Percentiles rank a stretch among this genome's conserved stretches.
Evolutionary conservation across 2,797 vertebrate genomes (phyloP).

Genomic region (Enteromius paludinosus): DNA sequence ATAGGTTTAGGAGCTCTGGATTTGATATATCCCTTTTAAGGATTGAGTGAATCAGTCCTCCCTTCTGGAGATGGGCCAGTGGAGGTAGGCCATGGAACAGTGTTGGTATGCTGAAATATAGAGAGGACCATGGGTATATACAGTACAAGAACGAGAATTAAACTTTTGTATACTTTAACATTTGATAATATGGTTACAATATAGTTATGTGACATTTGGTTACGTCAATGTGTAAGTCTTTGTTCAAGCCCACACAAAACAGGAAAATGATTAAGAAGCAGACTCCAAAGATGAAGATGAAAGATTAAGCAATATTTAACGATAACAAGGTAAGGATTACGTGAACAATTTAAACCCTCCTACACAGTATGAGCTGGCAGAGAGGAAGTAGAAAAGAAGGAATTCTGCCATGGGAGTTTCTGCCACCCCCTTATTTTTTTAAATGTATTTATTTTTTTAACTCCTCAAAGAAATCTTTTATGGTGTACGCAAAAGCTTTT

Average conservation of each 20-base stretch:
- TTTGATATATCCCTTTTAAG: constrained; percentile 49
- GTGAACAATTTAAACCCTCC: not conserved
- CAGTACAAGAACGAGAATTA: not conserved
- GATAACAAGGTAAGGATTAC: not conserved
- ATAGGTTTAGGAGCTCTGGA: constrained; percentile 51
- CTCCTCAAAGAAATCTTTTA: not conserved
- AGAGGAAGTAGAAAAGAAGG: not conserved
- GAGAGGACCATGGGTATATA: not conserved
- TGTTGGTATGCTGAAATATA: constrained; percentile 59
- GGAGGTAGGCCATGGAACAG: constrained; percentile 17
- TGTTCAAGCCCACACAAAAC: not conserved
- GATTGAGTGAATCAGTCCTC: constrained; percentile 37
- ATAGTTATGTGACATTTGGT: not conserved
- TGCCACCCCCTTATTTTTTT: not conserved
- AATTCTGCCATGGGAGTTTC: not conserved
- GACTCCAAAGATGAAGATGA: not conserved
- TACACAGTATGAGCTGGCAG: not conserved
- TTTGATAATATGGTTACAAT: not conserved
- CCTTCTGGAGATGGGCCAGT: constrained; percentile 50
- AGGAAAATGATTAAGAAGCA: not conserved
- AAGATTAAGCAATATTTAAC: not conserved
- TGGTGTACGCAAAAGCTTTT: not conserved
- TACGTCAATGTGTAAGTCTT: not conserved
- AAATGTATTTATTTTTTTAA: not conserved
- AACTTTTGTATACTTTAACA: not conserved